Percentiles rank a stretch among this genome's conserved stretches.
These are phyloP conservation scores for Neodiprion fabricii DNA, from an alignment of 1,140 invertebrate genomes.

Conservation along the genomic window DNA sequence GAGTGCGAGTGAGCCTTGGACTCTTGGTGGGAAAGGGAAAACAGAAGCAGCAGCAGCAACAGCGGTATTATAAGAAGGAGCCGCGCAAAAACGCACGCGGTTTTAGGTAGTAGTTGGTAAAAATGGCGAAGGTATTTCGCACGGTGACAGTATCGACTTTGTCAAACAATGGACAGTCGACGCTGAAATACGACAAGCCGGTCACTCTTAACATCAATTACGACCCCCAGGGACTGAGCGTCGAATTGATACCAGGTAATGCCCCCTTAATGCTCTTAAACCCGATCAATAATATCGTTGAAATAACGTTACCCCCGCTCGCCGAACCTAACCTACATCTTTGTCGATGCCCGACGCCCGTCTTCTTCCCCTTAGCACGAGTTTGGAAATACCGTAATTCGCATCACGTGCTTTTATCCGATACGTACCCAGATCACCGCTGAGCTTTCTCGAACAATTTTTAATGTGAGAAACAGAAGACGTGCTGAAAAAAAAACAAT, in stretches of 20 bases:
- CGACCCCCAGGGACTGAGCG: slow-evolving; percentile 77
- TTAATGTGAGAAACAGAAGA: too few relatives aligned
- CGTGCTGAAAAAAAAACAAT: too few relatives aligned
- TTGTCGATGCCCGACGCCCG: background rate
- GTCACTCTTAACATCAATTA: slow-evolving; percentile 76
- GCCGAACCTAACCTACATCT: background rate
- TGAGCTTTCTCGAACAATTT: too few relatives aligned
- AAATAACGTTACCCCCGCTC: background rate
- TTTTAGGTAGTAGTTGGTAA: slow-evolving; percentile 43
- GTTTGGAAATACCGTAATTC: too few relatives aligned
- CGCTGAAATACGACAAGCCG: slow-evolving; percentile 72
- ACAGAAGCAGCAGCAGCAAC: too few relatives aligned
- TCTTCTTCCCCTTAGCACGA: background rate
- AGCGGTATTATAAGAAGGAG: slow-evolving; percentile 10
- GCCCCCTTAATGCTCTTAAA: slow-evolving; percentile 18
- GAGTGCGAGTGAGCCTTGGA: too few relatives aligned
- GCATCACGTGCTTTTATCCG: too few relatives aligned
- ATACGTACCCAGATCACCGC: too few relatives aligned
- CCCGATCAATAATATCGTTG: slow-evolving; percentile 37
- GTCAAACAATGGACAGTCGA: slow-evolving; percentile 71
- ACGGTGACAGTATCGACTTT: slow-evolving; percentile 72
- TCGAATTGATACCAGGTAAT: slow-evolving; percentile 69
- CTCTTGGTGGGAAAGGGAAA: too few relatives aligned
- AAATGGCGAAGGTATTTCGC: slow-evolving; percentile 76
- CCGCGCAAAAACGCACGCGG: slow-evolving; percentile 54